Conservation (phyloP, 2,888 invertebrate genomes). For the Podabrus alpinus region DNA sequence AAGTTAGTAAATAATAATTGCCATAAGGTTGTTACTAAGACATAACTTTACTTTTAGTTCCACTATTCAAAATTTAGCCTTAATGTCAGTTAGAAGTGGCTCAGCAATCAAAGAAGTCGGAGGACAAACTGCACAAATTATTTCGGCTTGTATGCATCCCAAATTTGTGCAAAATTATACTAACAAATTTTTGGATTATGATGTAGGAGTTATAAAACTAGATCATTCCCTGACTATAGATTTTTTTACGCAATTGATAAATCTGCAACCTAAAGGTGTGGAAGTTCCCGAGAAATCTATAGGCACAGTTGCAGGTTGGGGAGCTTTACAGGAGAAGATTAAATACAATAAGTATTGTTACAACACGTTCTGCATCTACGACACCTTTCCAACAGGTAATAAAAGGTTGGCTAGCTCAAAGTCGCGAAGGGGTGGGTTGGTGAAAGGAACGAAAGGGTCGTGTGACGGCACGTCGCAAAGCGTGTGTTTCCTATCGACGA, state of each 20-base stretch:
- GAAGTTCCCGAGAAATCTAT: background rate
- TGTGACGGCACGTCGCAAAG: too few relatives aligned
- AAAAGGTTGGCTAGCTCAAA: too few relatives aligned
- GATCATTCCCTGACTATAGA: background rate
- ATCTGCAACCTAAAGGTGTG: background rate
- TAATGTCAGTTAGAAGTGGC: background rate
- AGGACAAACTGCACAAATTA: background rate
- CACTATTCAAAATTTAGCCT: too few relatives aligned
- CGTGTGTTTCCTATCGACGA: too few relatives aligned
- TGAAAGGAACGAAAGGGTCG: too few relatives aligned
- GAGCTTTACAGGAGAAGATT: background rate
- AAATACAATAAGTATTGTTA: too few relatives aligned
- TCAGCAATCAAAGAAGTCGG: background rate
- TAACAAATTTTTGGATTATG: constrained; percentile 38
- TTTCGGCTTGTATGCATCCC: background rate
- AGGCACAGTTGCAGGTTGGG: background rate
- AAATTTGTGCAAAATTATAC: constrained; percentile 24
- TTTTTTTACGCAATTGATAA: background rate
- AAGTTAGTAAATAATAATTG: too few relatives aligned
- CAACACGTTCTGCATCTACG: too few relatives aligned
- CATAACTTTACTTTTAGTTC: too few relatives aligned
- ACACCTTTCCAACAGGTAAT: too few relatives aligned
- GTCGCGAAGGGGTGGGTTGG: too few relatives aligned
- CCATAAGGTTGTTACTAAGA: too few relatives aligned
- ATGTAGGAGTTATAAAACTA: constrained; percentile 45